Evolutionary conservation across 2,113 vertebrate species (phyloP).

Genomic region (Callopanchax toddi): DNA sequence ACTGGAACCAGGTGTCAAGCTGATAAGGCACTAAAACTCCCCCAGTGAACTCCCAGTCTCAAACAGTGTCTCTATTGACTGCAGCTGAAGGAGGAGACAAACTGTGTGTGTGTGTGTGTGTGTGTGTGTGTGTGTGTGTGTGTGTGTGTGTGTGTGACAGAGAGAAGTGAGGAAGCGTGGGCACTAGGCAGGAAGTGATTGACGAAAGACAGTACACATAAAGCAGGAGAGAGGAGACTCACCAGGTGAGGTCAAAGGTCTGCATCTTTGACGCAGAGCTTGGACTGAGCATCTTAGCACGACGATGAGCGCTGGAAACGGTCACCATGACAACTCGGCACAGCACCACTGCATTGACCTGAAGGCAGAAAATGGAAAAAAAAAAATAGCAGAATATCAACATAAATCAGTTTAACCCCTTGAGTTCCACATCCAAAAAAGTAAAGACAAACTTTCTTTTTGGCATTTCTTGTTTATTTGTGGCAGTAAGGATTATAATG

Average conservation of each 20-base stretch:
- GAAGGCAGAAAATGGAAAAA: conserved; percentile 51
- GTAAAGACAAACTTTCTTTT: no score
- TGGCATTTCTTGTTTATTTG: no score
- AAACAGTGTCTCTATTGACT: conserved; percentile 63
- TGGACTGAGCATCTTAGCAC: conserved; percentile 86
- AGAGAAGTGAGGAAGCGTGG: conserved; percentile 9
- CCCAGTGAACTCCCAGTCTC: conserved; percentile 61
- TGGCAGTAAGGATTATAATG: no score
- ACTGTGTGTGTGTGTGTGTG: conserved; percentile 3
- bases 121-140: conserved; percentile 18
- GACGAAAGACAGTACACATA: conserved; percentile 2
- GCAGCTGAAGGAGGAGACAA: conserved; percentile 27
- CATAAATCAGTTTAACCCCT: no score
- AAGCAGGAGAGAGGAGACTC: conserved; percentile 59
- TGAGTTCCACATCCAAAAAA: no score
- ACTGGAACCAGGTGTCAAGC: conserved; percentile 68
- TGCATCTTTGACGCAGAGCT: conserved; percentile 84
- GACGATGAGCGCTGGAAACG: conserved; percentile 84
- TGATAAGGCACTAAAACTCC: conserved; percentile 71
- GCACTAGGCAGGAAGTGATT: neutral
- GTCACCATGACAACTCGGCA: conserved; percentile 89
- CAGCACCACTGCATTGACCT: conserved; percentile 91
- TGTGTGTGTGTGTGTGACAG: conserved; percentile 11
- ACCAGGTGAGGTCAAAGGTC: conserved; percentile 87
- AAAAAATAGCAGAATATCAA: conserved; percentile 58